Evolutionary conservation across 1,140 invertebrate genomes (phyloP).

Genomic region (Euschistus heros): DNA sequence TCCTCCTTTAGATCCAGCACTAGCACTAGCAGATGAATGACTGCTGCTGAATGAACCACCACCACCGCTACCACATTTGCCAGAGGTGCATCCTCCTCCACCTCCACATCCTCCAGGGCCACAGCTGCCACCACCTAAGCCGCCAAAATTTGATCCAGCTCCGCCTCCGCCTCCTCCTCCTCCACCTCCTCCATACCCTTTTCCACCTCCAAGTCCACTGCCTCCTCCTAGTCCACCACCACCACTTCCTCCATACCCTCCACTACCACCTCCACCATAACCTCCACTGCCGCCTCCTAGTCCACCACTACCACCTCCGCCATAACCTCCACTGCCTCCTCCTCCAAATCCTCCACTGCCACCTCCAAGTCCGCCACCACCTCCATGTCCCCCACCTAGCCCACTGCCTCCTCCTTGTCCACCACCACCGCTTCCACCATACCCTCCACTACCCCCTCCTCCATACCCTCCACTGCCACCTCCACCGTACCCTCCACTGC

Average conservation of each 20-base stretch:
- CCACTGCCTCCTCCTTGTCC: constrained; percentile 2
- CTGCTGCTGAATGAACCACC: not conserved
- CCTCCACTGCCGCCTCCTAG: not conserved
- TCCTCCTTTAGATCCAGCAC: not conserved
- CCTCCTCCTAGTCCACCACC: constrained; percentile 8
- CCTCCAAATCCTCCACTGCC: constrained; percentile 1
- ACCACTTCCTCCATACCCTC: not conserved
- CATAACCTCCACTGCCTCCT: constrained; percentile 4
- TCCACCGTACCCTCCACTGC: not conserved
- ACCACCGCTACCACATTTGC: not conserved
- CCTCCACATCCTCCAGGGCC: not conserved
- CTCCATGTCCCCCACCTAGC: not conserved
- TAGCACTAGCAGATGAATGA: not conserved
- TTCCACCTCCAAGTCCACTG: not conserved
- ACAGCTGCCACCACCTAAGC: not conserved
- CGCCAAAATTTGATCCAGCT: not conserved
- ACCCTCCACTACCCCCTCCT: constrained; percentile 12
- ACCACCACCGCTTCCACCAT: not conserved
- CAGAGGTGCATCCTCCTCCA: not conserved
- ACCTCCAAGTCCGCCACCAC: constrained; percentile 3
- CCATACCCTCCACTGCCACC: constrained; percentile 14
- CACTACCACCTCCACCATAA: not conserved
- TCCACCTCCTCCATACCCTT: constrained; percentile 1
- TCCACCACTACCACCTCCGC: not conserved
- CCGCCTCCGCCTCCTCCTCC: not conserved